Evolutionary conservation across 2,113 vertebrate species (phyloP).

Genomic region (Camelus bactrianus): DNA sequence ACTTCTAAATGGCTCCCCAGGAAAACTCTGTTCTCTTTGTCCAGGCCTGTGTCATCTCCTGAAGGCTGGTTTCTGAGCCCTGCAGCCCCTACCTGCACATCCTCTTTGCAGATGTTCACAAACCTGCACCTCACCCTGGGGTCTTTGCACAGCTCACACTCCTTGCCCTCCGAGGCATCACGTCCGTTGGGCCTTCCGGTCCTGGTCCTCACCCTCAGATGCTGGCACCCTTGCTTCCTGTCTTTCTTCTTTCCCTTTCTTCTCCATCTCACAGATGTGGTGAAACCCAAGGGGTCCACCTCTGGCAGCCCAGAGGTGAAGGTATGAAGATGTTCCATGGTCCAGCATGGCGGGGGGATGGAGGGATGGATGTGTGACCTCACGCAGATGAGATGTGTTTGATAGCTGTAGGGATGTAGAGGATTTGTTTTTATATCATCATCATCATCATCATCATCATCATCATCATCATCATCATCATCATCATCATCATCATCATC

Average conservation of each 20-base stretch:
- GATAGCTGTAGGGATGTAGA: background rate
- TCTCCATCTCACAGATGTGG: background rate
- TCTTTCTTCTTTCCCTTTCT: background rate
- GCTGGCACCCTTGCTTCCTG: background rate
- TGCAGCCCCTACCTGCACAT: background rate
- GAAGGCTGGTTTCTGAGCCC: background rate
- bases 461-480: no score
- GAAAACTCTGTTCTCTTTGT: no score
- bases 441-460: background rate
- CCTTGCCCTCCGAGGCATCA: background rate
- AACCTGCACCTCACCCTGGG: no score
- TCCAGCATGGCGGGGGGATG: fast-evolving
- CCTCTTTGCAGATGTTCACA: background rate
- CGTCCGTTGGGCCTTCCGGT: background rate
- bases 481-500: no score
- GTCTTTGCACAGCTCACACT: background rate
- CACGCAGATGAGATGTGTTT: background rate
- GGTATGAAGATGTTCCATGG: background rate
- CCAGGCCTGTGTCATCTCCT: fast-evolving
- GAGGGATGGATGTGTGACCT: background rate
- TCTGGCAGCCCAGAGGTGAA: background rate
- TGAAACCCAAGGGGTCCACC: background rate
- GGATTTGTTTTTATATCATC: background rate
- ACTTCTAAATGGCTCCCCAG: background rate
- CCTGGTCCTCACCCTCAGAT: background rate